Evolutionary conservation across 2,888 invertebrate species (phyloP).

Genomic region (Athalia rosae): DNA sequence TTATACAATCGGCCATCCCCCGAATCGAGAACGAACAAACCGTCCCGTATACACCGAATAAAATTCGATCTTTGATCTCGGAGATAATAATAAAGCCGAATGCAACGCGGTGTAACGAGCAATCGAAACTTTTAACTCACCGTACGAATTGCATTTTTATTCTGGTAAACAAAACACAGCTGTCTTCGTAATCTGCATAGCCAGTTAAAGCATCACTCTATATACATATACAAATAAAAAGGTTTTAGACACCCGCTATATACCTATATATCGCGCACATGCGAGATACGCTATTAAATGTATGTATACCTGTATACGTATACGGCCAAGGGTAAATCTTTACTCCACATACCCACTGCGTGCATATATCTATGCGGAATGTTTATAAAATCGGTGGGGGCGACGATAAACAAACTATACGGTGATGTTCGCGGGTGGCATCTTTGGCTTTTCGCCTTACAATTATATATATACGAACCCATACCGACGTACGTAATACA

Average conservation of each 20-base stretch:
- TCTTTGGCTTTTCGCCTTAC: too few species aligned
- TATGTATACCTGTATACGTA: neutral
- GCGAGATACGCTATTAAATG: neutral
- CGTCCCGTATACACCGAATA: too few species aligned
- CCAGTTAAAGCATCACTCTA: conserved; percentile 10
- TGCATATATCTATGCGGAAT: neutral
- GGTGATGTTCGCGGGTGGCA: too few species aligned
- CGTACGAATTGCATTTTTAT: conserved; percentile 36
- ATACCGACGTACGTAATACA: too few species aligned
- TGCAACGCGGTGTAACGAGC: neutral
- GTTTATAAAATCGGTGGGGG: too few species aligned
- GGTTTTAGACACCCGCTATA: neutral
- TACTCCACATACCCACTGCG: conserved; percentile 7
- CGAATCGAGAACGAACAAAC: neutral
- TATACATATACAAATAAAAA: too few species aligned
- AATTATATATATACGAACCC: too few species aligned
- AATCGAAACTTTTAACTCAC: conserved; percentile 13
- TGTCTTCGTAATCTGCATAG: conserved; percentile 20
- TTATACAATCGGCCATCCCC: too few species aligned
- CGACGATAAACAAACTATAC: too few species aligned
- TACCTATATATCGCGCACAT: neutral
- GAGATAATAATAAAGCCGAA: conserved; percentile 21
- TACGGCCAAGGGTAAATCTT: conserved; percentile 9
- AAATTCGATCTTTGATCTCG: conserved; percentile 10
- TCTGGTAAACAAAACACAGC: conserved; percentile 37